Percentiles rank a stretch among this genome's conserved stretches.
Evolutionary conservation across 2,113 vertebrate genomes (phyloP).

Genomic region (Sinocyclocheilus grahami): DNA sequence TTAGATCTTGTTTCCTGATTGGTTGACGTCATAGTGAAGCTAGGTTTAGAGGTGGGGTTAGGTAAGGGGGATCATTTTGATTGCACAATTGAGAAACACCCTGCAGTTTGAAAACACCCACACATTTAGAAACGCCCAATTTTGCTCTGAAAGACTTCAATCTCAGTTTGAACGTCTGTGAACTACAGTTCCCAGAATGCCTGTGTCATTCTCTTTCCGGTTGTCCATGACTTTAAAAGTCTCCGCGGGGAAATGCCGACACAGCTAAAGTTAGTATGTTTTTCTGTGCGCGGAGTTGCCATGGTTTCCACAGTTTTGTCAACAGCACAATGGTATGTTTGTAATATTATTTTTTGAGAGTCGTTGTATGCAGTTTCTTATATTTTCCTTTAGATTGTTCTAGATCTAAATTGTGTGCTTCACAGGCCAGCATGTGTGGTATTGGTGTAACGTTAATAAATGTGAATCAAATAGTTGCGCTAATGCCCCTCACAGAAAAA

Average conservation of each 20-base stretch:
- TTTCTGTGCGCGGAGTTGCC: background rate
- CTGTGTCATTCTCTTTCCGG: background rate
- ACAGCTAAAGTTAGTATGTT: background rate
- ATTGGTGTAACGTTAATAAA: background rate
- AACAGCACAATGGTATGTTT: slow-evolving; percentile 26
- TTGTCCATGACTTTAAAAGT: slow-evolving; percentile 43
- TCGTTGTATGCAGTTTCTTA: background rate
- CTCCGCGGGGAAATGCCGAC: slow-evolving; percentile 26
- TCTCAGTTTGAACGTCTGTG: background rate
- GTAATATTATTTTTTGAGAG: background rate
- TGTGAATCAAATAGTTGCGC: background rate
- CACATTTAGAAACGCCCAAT: too few relatives aligned
- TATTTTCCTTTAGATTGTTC: background rate
- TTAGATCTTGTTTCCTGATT: too few relatives aligned
- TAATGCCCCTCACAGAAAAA: background rate
- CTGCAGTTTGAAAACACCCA: too few relatives aligned
- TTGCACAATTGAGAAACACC: too few relatives aligned
- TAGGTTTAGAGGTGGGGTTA: too few relatives aligned
- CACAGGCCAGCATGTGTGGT: background rate
- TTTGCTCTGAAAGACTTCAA: too few relatives aligned
- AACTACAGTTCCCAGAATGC: slow-evolving; percentile 52
- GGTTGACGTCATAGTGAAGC: too few relatives aligned
- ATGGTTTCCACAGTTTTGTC: background rate
- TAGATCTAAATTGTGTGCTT: background rate
- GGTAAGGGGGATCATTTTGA: too few relatives aligned